A percentile compares a stretch with the other conserved stretches of the same genome.
Evolutionary conservation across 2,113 vertebrate species (phyloP).

Genomic region (Anolis carolinensis): DNA sequence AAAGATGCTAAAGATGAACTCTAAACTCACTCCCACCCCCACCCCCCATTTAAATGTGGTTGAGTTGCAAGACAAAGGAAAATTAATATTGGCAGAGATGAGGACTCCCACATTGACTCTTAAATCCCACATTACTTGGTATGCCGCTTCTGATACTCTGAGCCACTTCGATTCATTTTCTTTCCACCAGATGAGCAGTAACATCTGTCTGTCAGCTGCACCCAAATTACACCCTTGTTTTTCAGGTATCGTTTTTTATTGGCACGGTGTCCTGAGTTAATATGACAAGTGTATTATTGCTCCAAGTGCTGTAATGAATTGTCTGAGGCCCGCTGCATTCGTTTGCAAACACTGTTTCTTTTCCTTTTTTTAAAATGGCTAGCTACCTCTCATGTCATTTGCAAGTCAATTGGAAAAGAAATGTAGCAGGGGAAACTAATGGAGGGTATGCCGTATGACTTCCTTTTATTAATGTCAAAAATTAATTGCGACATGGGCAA

Average conservation of each 20-base stretch:
- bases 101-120: not conserved
- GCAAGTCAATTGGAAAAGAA: conserved; percentile 42
- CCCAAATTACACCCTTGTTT: conserved; percentile 40
- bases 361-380: not conserved
- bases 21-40: conserved; percentile 30
- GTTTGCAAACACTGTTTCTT: conserved; percentile 8
- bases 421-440: conserved; percentile 7
- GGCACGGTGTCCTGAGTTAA: conserved; percentile 25
- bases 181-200: conserved; percentile 25
- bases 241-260: conserved; percentile 39
- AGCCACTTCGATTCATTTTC: conserved; percentile 39
- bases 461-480: conserved; percentile 39
- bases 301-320: conserved; percentile 35
- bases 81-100: conserved; percentile 23
- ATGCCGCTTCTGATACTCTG: not conserved
- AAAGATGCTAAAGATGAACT: not conserved
- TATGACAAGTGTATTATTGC: conserved; percentile 3
- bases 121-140: not conserved
- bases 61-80: conserved; percentile 24
- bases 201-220: conserved; percentile 36
- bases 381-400: conserved; percentile 22
- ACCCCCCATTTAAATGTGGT: conserved; percentile 37
- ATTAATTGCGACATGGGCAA: conserved; percentile 43
- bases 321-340: not conserved
- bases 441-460: not conserved